Evolutionary conservation across 2,888 invertebrate species (phyloP).

Genomic region (Chymomyza fuscimana): DNA sequence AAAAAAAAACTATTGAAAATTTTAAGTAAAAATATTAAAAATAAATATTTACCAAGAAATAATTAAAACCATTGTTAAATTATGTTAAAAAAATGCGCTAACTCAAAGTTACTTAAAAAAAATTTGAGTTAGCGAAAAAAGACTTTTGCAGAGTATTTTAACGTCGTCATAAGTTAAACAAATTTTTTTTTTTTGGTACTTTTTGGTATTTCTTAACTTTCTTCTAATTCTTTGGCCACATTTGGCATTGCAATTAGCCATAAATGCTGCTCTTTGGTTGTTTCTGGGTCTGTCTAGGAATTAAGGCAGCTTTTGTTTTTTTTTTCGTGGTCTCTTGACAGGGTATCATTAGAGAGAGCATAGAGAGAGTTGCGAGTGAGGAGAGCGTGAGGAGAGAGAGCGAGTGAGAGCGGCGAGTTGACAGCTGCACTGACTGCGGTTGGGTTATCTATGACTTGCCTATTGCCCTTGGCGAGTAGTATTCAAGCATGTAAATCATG

Average conservation of each 20-base stretch:
- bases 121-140: too few relatives aligned
- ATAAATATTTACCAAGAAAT: too few relatives aligned
- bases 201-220: background rate
- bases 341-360: constrained; percentile 46
- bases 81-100: too few relatives aligned
- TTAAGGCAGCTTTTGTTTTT: background rate
- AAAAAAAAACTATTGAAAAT: too few relatives aligned
- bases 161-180: background rate
- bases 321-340: constrained; percentile 25
- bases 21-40: too few relatives aligned
- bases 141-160: background rate
- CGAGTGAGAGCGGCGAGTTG: background rate
- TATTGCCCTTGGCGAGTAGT: constrained; percentile 5
- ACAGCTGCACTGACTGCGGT: constrained; percentile 13
- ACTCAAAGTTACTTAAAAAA: too few relatives aligned
- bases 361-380: too few relatives aligned
- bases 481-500: constrained; percentile 40
- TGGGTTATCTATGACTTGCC: background rate
- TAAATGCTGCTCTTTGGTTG: background rate
- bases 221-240: background rate
- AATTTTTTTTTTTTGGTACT: background rate
- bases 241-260: constrained; percentile 13
- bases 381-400: too few relatives aligned
- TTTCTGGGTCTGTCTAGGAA: background rate
- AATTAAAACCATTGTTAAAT: too few relatives aligned